Base-by-base conservation (phyloP, 2,113 vertebrate genomes). In the Merops nubicus region DNA sequence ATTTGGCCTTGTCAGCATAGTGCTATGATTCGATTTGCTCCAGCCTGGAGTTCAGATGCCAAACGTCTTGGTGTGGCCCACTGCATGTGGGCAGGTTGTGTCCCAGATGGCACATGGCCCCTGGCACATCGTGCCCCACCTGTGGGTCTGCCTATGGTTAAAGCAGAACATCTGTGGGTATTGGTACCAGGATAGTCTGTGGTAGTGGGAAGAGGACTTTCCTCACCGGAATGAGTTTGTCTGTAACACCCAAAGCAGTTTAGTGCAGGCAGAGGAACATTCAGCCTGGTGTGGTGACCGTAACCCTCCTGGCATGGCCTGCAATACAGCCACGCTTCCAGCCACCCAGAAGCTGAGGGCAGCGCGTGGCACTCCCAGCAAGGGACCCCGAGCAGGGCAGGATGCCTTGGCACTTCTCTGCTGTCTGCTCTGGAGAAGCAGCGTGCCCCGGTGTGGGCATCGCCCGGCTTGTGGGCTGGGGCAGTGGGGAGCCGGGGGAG, bases 381-480 rank as follows among this genome's bases (percentile, higher is more conserved):
- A 29, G 53, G 28, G 84, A 34, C 59, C 47, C 38, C 0, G 1
- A 45, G 63, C 9, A 5, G 29, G 42, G 18, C 0, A 8, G 33
- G 89, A 7, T 16, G 28, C 34, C 23, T 73, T 50, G 68, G 57
- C 2, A 0, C 11, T 22, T 4, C 57, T 78, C 28, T 1, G 0
- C n/a, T 19, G 54, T 13, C 36, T 60, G 54, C 50, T 20, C 54
- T 8, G 76, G 40, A 40, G 70, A 29, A 54, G 65, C 1, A 28
- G 12, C 0, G 1, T 38, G 48, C 38, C 18, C 28, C 1, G 7
- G 31, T 18, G 65, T 62, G 6, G 93, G 70, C 0, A 0, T 38
- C 14, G 2, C 53, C 28, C 4, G 1, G n/a, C 31, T 25, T 4
- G 19, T 0, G 7, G 63, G 75, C 42, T 50, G 42, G 50, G 63